Evolutionary conservation across 2,888 invertebrate genomes (phyloP), one percentile per base, ranked within the genome.

Genomic region (Adineta ricciae): DNA sequence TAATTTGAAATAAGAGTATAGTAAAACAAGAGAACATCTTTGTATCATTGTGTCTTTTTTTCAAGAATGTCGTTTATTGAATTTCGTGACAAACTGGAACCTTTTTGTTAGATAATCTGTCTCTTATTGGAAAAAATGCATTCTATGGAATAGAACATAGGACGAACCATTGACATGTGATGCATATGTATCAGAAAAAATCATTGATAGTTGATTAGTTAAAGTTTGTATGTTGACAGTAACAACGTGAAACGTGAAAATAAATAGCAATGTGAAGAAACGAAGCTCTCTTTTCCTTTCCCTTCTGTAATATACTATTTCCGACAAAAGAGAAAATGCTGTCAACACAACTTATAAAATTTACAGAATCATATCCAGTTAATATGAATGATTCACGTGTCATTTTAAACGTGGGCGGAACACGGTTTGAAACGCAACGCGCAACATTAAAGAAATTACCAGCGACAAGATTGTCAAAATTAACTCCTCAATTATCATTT

Each of bases 391-490:
- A 78, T 41, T 38, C 73, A 5, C 73, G 73, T 41, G 96, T 97
- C 89, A 95, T 97, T 88, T 93, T 97, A 89, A 97, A 97, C 91
- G 96, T 97, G 88, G 95, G 95, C 87, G 95, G 97, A 84, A 96
- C 97, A 89, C 93, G 97, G 86, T 96, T 96, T 92, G 97, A 89
- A 87, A 90, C 89, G 19, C 89, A 86, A 49, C 82, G 64, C 24
- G 88, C 89, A 84, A 96, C 96, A 87, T 92, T 96, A 89, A 95
- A 96, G 92, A 96, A 96, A 92, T 96, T 96, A 89, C 96, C 96
- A 83, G 96, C 96, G 88, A 96, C 96, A 86, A 92, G 96, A 87
- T 92, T 96, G 87, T 96, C 96, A 84, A 92, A 95, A 87, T 93
- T 96, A 87, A 86, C 86, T 27, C 96, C 97, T 91, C 96, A 96